Evolutionary conservation across 2,797 vertebrate genomes (phyloP).

Genomic region (Tragelaphus eurycerus): DNA sequence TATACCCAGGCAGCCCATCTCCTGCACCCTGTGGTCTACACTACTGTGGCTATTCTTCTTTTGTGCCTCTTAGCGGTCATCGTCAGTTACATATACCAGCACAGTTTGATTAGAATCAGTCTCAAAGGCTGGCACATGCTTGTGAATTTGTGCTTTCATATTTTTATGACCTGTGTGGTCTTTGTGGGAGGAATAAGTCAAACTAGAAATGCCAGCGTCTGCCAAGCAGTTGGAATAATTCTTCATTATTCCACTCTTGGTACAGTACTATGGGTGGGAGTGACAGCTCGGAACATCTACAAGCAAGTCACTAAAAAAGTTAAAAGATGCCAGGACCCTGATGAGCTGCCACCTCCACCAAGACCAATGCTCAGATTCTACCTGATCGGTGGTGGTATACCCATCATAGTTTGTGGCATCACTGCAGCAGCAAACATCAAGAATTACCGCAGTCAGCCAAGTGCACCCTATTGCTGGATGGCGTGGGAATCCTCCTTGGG

Average conservation of each 20-base stretch:
- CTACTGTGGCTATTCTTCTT: too few species aligned
- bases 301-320: conserved; percentile 96
- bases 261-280: conserved; percentile 95
- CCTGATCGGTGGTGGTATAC: conserved; percentile 97
- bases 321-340: conserved; percentile 94
- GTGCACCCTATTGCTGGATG: conserved; percentile 91
- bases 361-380: conserved; percentile 99
- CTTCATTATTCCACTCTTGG: conserved; percentile 97
- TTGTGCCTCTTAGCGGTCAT: too few species aligned
- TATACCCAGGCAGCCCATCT: too few species aligned
- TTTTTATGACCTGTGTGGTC: too few species aligned
- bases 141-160: too few species aligned
- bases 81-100: too few species aligned
- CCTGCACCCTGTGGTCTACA: too few species aligned
- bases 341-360: conserved; percentile 94
- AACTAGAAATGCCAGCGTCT: too few species aligned
- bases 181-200: too few species aligned
- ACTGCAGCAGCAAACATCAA: conserved; percentile 98
- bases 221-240: conserved; percentile 89
- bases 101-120: too few species aligned
- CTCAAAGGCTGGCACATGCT: too few species aligned
- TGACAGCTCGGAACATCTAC: conserved; percentile 97
- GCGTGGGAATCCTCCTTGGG: conserved; percentile 97
- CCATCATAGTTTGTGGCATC: conserved; percentile 97
- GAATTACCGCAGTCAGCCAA: conserved; percentile 94